Base-by-base conservation (phyloP, 2,888 invertebrate species). In the Cacoxenus indagator region DNA sequence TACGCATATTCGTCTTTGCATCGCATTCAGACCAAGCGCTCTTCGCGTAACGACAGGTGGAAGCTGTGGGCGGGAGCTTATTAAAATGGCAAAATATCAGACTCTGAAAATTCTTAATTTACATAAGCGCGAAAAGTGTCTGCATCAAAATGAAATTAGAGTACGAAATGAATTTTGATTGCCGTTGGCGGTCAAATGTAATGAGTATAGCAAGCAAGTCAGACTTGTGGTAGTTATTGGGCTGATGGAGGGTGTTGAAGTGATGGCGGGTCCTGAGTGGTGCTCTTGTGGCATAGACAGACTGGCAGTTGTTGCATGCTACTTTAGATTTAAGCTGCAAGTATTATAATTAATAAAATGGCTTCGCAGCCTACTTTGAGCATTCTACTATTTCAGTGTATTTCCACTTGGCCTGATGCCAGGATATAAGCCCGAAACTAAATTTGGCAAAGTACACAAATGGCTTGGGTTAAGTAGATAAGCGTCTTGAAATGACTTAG, bases 21-120 rank as follows among this genome's bases (percentile, higher is more conserved):
- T 96, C 95, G 87, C 96, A 96, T 81, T 95, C 95, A 74, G 94
- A 92, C 96, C 96, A 96, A 61, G 93, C 91, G 73, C 95, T 93
- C 86, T 96, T 94, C 72, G 91, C 90, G 89, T 96, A 96, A 85
- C 95, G 93, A 88, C 96, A 96, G 72, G 92, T 91, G 84, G 93
- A 73, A 22, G 78, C 87, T 87, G 70, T 45, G 19, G 31, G 59
- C n/a, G 19, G 57, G 26, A 22, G 9, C 37, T 19, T 19, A 6
- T 22, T 9, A 24, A 45, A 66, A 17, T 31, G 45, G 43, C n/a
- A 45, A 64, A 24, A 24, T 22, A 45, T 11, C 22, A n/a, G 14
- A 22, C 9, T 2, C 2, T 37, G 8, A 37, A 69, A 57, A 69
- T 48, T 14, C 22, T 43, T 4, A 62, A 51, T 51, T 37, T 37